These are phyloP conservation scores for Orthosia cruda DNA, from an alignment of 2,888 invertebrate genomes.

Conservation along the genomic window DNA sequence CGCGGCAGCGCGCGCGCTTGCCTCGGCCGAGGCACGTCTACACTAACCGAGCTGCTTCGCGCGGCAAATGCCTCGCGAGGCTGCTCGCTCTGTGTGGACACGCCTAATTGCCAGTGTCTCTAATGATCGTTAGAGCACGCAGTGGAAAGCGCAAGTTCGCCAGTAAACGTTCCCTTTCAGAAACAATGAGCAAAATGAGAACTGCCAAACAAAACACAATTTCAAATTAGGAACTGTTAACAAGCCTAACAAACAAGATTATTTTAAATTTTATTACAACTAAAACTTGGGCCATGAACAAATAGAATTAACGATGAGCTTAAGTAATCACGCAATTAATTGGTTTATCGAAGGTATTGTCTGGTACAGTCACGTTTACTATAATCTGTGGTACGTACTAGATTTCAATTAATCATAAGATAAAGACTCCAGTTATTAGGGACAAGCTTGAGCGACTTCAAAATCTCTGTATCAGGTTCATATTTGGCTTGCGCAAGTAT, in stretches of 20 bases:
- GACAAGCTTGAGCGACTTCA: no score
- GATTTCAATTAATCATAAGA: conserved; percentile 52
- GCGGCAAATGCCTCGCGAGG: no score
- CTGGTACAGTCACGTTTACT: conserved; percentile 52
- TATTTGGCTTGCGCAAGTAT: no score
- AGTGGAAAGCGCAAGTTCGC: no score
- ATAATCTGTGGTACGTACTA: conserved; percentile 48
- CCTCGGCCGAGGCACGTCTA: no score
- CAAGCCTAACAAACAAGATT: conserved; percentile 51
- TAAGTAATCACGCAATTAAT: conserved; percentile 47
- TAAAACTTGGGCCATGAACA: conserved; percentile 47
- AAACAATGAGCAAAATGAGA: conserved; percentile 17
- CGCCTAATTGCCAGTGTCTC: no score
- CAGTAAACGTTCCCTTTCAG: no score
- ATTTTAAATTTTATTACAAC: background rate
- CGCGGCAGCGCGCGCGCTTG: no score
- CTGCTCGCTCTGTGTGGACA: no score
- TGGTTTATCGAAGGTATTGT: conserved; percentile 36
- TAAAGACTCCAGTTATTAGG: conserved; percentile 16
- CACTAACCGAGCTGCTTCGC: no score
- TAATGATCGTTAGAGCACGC: no score
- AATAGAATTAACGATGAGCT: conserved; percentile 48
- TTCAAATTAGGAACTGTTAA: conserved; percentile 38
- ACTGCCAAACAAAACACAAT: conserved; percentile 45
- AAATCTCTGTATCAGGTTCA: no score